A percentile compares a stretch with the other conserved stretches of the same genome.
These are phyloP conservation scores for Alsophila aescularia DNA, from an alignment of 2,888 invertebrate genomes.

Conservation along the genomic window DNA sequence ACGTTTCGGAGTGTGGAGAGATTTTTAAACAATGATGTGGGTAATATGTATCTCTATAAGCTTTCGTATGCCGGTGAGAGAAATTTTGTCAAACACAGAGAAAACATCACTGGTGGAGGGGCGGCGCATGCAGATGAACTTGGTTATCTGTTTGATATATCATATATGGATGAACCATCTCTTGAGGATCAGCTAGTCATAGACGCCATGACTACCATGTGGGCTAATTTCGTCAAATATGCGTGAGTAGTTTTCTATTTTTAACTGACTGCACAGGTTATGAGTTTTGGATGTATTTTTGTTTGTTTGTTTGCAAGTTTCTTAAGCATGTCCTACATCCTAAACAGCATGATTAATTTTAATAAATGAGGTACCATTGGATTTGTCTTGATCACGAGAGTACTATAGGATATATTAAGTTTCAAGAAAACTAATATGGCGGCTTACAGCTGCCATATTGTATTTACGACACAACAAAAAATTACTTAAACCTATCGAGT, in stretches of 20 bases:
- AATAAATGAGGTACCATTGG: no score
- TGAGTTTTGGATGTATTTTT: no score
- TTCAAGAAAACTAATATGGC: no score
- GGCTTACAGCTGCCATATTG: no score
- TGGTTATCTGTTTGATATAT: slow-evolving; percentile 50
- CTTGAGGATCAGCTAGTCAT: slow-evolving; percentile 46
- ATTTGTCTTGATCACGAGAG: no score
- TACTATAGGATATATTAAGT: no score
- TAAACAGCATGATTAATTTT: no score
- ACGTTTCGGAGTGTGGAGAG: slow-evolving; percentile 41
- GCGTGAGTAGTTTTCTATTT: slow-evolving; percentile 33
- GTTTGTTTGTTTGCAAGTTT: no score
- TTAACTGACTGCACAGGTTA: no score
- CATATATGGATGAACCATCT: slow-evolving; percentile 31
- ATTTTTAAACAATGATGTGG: slow-evolving; percentile 38
- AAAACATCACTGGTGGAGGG: slow-evolving; percentile 41
- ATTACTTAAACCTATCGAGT: no score
- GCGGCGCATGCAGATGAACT: slow-evolving; percentile 54
- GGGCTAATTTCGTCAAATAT: slow-evolving; percentile 56
- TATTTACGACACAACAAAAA: no score
- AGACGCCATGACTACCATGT: slow-evolving; percentile 45
- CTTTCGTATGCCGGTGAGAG: slow-evolving; percentile 51
- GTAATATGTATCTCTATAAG: slow-evolving; percentile 45
- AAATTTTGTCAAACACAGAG: slow-evolving; percentile 38
- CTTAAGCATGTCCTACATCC: no score